phyloP scores from a whole-genome alignment of 2,113 vertebrate genomes.

The Ceyx cyanopectus region DNA sequence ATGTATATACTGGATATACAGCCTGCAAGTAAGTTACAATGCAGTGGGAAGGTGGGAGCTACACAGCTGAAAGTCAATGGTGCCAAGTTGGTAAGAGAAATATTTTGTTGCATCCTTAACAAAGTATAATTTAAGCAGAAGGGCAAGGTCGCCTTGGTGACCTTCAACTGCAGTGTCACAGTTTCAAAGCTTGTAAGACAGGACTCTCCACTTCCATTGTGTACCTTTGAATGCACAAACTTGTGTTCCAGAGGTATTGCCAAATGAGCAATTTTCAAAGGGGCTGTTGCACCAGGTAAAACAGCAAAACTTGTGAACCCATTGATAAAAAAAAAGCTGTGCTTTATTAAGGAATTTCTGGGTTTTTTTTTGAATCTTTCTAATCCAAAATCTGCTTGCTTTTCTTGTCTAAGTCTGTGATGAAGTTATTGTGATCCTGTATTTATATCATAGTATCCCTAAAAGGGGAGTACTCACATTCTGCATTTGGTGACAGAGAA shows the following conservation, averaged over 20 bases:
- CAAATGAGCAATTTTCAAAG: not conserved
- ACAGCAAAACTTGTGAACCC: not conserved
- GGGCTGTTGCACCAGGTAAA: not conserved
- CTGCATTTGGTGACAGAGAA: not conserved
- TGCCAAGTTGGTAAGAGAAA: not conserved
- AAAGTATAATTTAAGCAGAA: not conserved
- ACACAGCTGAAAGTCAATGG: not conserved
- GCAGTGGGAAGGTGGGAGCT: not conserved
- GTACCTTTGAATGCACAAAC: not conserved
- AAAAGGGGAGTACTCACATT: not conserved
- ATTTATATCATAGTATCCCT: not conserved
- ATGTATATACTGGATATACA: not conserved
- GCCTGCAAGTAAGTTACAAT: not conserved
- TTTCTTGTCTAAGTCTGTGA: not conserved
- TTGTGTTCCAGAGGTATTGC: not conserved
- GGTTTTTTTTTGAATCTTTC: not conserved
- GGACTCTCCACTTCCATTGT: not conserved
- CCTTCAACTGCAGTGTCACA: not conserved
- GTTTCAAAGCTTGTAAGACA: not conserved
- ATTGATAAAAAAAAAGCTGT: not conserved
- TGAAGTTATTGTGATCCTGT: accelerated
- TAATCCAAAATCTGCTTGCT: not conserved
- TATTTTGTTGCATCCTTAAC: not conserved
- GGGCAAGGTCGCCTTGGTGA: not conserved
- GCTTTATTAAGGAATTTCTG: not conserved